A percentile compares a stretch with the other conserved stretches of the same genome.
Evolutionary conservation across 2,888 invertebrate genomes (phyloP).

Genomic region (Empis stercorea): DNA sequence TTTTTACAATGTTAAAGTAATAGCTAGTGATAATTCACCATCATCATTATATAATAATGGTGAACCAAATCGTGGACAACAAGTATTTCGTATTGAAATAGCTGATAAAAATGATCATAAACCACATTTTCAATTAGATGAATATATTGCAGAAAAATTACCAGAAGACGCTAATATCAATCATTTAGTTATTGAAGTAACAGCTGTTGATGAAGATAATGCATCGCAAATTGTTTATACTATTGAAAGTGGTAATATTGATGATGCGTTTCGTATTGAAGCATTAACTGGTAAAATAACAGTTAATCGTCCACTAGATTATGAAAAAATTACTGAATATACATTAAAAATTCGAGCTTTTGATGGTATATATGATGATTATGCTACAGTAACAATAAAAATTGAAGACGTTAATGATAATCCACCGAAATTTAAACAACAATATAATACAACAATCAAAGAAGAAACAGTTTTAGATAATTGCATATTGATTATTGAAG

Average conservation of each 20-base stretch:
- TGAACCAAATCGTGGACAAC: constrained; percentile 61
- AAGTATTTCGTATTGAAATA: constrained; percentile 79
- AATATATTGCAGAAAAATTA: constrained; percentile 61
- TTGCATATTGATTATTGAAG: constrained; percentile 56
- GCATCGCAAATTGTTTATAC: constrained; percentile 77
- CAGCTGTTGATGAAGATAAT: constrained; percentile 78
- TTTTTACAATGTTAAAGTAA: constrained; percentile 79
- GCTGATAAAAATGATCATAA: constrained; percentile 94
- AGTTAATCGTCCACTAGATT: constrained; percentile 66
- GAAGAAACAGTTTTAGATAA: constrained; percentile 59
- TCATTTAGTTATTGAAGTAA: constrained; percentile 73
- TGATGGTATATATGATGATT: constrained; percentile 73
- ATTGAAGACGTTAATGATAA: constrained; percentile 90
- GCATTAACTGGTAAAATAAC: constrained; percentile 73
- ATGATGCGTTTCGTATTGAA: constrained; percentile 76
- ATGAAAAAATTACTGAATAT: constrained; percentile 74
- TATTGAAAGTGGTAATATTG: constrained; percentile 74
- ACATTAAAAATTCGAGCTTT: constrained; percentile 70
- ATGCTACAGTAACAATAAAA: constrained; percentile 69
- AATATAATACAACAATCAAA: constrained; percentile 58
- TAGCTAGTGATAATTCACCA: constrained; percentile 80
- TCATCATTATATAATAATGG: constrained; percentile 55
- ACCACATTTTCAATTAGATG: constrained; percentile 69
- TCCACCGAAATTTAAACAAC: constrained; percentile 67
- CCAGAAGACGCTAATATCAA: constrained; percentile 75